These are phyloP conservation scores for Nannobrachium achirus DNA, from an alignment of 2,113 vertebrate species.

Conservation along the genomic window DNA sequence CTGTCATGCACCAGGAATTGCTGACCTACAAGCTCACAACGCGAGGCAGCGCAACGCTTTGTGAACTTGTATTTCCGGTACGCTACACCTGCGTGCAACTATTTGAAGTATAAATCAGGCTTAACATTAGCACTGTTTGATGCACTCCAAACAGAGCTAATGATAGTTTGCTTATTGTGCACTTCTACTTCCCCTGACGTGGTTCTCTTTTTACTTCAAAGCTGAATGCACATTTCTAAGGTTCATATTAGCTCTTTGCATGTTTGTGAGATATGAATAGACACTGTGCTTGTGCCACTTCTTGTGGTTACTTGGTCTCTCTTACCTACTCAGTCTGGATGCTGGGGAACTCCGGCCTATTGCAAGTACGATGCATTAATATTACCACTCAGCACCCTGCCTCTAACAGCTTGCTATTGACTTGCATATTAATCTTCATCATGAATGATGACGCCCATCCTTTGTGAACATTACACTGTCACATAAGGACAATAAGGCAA, in stretches of 20 bases:
- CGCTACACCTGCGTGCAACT: too few species aligned
- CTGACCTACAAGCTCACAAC: too few species aligned
- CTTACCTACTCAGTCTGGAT: conserved; percentile 34
- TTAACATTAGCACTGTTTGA: too few species aligned
- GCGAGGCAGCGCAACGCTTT: too few species aligned
- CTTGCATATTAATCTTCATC: background rate
- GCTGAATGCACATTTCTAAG: background rate
- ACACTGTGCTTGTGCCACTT: conserved; percentile 24
- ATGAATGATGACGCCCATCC: background rate
- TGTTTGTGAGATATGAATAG: conserved; percentile 6
- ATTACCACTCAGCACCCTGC: conserved; percentile 62
- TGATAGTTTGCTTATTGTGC: conserved; percentile 37
- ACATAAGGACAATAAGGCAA: too few species aligned
- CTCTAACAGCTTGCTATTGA: conserved; percentile 53
- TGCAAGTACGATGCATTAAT: conserved; percentile 35
- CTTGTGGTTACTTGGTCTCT: conserved; percentile 26
- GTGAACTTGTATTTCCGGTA: too few species aligned
- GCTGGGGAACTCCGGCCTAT: conserved; percentile 28
- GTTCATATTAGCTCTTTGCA: conserved; percentile 10
- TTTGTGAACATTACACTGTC: conserved; percentile 3
- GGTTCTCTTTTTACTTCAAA: conserved; percentile 21
- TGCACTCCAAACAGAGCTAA: conserved; percentile 21
- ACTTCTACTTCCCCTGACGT: conserved; percentile 32
- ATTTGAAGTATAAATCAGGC: too few species aligned
- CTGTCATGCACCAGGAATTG: too few species aligned